phyloP scores from a whole-genome alignment of 2,797 vertebrate genomes.

The Muscicapa striata region DNA sequence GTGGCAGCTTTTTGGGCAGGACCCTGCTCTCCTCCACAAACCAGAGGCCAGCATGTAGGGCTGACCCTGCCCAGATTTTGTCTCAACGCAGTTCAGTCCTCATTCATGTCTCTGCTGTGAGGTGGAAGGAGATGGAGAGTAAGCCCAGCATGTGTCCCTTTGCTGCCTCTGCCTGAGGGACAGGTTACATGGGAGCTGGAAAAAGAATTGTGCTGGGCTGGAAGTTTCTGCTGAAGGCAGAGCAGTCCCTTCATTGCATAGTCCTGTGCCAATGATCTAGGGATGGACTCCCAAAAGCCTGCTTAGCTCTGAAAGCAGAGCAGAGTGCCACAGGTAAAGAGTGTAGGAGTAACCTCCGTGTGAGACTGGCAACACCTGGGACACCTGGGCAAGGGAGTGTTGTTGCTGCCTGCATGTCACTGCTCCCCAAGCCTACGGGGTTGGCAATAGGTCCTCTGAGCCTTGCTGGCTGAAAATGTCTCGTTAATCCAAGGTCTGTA shows the following conservation, averaged over 20 bases:
- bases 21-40: background rate
- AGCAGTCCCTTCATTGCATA: background rate
- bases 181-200: background rate
- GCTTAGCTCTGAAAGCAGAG: background rate
- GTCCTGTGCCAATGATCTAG: accelerated
- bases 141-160: accelerated
- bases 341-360: background rate
- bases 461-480: background rate
- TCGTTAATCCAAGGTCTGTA: background rate
- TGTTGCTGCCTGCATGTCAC: background rate
- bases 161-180: accelerated
- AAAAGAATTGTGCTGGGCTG: background rate
- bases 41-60: accelerated
- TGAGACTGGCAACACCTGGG: background rate
- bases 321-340: background rate
- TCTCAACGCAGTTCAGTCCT: background rate
- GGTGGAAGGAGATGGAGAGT: background rate
- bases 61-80: background rate
- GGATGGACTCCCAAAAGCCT: background rate
- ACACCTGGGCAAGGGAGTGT: background rate
- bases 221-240: background rate
- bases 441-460: background rate
- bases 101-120: background rate
- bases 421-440: background rate
- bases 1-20: background rate